Evolutionary conservation across 2,797 vertebrate genomes (phyloP).

Genomic region (Synaphobranchus kaupii): DNA sequence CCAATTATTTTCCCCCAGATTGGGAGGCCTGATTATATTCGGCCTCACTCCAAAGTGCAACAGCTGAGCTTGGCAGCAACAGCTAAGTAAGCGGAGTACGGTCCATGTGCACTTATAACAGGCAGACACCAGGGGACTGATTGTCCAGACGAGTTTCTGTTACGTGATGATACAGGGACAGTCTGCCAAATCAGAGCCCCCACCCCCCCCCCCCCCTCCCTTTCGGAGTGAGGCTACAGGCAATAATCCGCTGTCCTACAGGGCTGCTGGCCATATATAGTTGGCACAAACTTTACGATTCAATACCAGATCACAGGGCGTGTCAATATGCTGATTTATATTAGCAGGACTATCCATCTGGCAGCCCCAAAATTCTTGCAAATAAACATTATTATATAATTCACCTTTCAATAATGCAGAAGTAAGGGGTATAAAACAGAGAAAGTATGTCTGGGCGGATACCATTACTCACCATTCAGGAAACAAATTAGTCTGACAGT

Average conservation of each 20-base stretch:
- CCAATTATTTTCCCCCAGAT: background rate
- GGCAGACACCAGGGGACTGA: too few relatives aligned
- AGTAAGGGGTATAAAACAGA: background rate
- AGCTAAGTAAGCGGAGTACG: too few relatives aligned
- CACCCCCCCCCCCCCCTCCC: background rate
- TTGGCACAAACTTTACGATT: background rate
- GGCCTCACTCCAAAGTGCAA: background rate
- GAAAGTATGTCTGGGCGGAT: background rate
- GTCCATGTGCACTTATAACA: too few relatives aligned
- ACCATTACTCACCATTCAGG: conserved; percentile 14
- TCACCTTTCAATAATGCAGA: background rate
- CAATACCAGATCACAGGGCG: background rate
- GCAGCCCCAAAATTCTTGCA: background rate
- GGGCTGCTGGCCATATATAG: background rate
- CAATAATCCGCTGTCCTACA: background rate
- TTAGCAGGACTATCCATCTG: background rate
- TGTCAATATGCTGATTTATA: background rate
- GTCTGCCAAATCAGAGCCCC: background rate
- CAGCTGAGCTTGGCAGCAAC: too few relatives aligned
- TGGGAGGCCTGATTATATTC: background rate
- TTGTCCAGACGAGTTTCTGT: too few relatives aligned
- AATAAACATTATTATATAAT: background rate
- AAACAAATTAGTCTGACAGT: background rate
- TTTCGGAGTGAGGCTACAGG: background rate
- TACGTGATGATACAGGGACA: background rate